These are phyloP conservation scores for Rotaria sp. DNA, from an alignment of 2,888 invertebrate species.

Conservation along the genomic window DNA sequence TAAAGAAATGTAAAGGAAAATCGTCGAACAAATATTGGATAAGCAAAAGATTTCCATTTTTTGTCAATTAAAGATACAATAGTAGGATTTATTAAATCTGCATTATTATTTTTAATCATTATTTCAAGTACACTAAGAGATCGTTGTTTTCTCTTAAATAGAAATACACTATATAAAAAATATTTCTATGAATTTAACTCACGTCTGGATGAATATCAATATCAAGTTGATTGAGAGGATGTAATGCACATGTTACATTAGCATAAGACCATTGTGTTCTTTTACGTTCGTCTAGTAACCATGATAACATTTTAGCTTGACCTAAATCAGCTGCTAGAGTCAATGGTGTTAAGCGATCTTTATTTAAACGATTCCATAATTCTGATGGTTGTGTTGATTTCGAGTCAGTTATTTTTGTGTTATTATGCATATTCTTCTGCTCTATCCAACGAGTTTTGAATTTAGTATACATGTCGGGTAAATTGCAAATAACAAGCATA, in stretches of 20 bases:
- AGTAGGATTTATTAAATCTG: not conserved
- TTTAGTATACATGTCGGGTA: not conserved
- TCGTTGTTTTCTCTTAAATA: not conserved
- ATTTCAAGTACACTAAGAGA: not conserved
- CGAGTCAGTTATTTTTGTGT: too few species aligned
- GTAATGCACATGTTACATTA: conserved; percentile 87
- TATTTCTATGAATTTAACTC: not conserved
- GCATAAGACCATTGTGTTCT: conserved; percentile 96
- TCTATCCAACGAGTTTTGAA: not conserved
- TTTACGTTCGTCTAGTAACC: conserved; percentile 85
- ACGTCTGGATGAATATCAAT: not conserved
- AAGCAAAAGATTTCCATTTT: not conserved
- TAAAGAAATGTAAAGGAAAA: not conserved
- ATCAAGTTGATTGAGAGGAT: conserved; percentile 80
- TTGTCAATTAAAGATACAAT: not conserved
- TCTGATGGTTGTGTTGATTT: too few species aligned
- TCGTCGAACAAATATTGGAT: not conserved
- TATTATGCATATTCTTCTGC: too few species aligned
- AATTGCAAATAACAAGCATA: not conserved
- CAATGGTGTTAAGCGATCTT: conserved; percentile 77
- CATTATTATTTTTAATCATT: not conserved
- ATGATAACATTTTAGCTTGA: conserved; percentile 83
- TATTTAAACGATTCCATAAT: conserved; percentile 55
- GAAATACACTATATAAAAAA: not conserved
- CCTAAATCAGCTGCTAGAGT: conserved; percentile 87